These are phyloP conservation scores for Pachyuromys duprasi DNA, from an alignment of 2,797 vertebrate species.

Conservation along the genomic window DNA sequence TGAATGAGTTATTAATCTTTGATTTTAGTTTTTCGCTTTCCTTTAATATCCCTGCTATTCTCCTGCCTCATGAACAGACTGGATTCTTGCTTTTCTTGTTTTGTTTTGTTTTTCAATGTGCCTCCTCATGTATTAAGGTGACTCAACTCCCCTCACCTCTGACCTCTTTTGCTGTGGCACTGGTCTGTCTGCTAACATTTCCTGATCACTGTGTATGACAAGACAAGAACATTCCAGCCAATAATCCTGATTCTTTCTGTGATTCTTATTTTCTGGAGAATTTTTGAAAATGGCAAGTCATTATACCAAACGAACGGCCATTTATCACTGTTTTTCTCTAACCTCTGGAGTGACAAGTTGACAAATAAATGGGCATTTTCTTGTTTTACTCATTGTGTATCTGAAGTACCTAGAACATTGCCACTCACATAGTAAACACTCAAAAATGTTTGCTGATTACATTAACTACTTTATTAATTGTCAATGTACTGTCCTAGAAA, in stretches of 20 bases:
- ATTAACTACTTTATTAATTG: background rate
- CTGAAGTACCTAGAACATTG: background rate
- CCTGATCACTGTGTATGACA: background rate
- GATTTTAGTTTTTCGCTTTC: background rate
- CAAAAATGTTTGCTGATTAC: conserved; percentile 11
- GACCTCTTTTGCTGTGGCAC: background rate
- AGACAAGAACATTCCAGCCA: background rate
- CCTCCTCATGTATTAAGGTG: background rate
- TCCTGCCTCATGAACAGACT: rapidly evolving
- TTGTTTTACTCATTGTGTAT: background rate
- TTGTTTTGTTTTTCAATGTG: background rate
- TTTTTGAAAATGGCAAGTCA: background rate
- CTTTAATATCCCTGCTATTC: background rate
- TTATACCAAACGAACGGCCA: background rate
- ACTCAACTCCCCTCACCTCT: background rate
- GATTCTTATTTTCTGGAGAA: background rate
- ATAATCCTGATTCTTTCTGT: background rate
- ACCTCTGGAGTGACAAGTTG: background rate
- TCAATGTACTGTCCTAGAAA: background rate
- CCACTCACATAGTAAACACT: background rate
- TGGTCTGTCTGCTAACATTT: background rate
- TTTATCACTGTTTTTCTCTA: background rate
- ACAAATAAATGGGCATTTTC: background rate
- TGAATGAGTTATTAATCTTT: background rate
- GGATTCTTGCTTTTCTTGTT: background rate